phyloP scores from a whole-genome alignment of 2,797 vertebrate genomes.

The Anabacerthia variegaticeps region DNA sequence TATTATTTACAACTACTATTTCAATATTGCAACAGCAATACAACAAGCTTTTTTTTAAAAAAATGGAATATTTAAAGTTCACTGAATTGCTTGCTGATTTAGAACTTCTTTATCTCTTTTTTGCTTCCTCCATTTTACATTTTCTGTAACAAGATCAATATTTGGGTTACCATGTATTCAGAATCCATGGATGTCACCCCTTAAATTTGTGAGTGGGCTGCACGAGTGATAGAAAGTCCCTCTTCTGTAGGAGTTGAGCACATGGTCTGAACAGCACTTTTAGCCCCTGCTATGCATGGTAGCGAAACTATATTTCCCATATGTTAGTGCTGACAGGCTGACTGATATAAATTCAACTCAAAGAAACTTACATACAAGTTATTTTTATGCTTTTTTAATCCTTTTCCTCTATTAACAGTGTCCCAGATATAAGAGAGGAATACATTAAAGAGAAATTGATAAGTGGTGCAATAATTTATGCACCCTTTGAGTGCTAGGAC shows the following conservation, averaged over 20 bases:
- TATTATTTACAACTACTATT: slow-evolving; percentile 29
- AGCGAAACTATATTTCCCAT: slow-evolving; percentile 67
- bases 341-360: slow-evolving; percentile 69
- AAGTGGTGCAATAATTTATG: slow-evolving; percentile 71
- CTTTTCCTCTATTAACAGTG: slow-evolving; percentile 49
- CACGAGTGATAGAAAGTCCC: slow-evolving; percentile 56
- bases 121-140: slow-evolving; percentile 13
- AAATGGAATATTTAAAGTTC: neutral
- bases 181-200: slow-evolving; percentile 53
- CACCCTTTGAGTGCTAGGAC: slow-evolving; percentile 61
- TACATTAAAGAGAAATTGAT: slow-evolving; percentile 68
- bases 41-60: neutral
- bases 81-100: neutral
- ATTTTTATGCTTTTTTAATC: slow-evolving; percentile 67
- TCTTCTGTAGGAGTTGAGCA: slow-evolving; percentile 69
- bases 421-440: slow-evolving; percentile 59
- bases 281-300: slow-evolving; percentile 62
- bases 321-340: slow-evolving; percentile 72
- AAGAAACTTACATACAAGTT: slow-evolving; percentile 71
- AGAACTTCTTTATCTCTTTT: slow-evolving; percentile 26
- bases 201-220: slow-evolving; percentile 57
- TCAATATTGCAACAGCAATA: slow-evolving; percentile 28
- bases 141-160: slow-evolving; percentile 37
- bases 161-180: slow-evolving; percentile 49
- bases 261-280: slow-evolving; percentile 69